phyloP scores from a whole-genome alignment of 1,140 invertebrate genomes.

The Reticulitermes speratus region DNA sequence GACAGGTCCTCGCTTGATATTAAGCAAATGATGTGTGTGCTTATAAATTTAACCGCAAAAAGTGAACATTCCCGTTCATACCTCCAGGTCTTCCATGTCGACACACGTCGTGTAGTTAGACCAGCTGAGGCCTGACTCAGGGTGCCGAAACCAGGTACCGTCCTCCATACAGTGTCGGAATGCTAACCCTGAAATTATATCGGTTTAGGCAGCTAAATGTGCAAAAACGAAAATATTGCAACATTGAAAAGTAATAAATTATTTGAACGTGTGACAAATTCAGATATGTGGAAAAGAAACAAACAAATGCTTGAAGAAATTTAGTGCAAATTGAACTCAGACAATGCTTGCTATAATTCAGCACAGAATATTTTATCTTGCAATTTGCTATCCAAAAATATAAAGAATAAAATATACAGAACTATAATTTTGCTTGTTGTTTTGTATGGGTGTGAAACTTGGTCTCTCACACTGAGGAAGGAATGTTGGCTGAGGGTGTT shows the following conservation, averaged over 20 bases:
- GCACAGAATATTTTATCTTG: no score
- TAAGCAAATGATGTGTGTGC: no score
- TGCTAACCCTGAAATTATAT: slow-evolving; percentile 48
- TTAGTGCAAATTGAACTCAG: no score
- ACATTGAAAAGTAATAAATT: background rate
- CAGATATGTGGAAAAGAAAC: background rate
- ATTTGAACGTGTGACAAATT: no score
- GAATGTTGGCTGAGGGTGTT: no score
- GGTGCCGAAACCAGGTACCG: slow-evolving; percentile 60
- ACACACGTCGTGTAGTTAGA: slow-evolving; percentile 90
- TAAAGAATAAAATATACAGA: no score
- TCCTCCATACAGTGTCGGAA: slow-evolving; percentile 56
- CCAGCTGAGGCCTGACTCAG: slow-evolving; percentile 54
- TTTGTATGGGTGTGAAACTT: no score
- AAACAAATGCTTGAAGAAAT: background rate
- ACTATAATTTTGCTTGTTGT: no score
- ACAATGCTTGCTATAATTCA: no score
- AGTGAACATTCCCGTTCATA: slow-evolving; percentile 46
- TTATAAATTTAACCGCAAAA: background rate
- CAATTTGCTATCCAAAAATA: no score
- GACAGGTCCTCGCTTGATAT: no score
- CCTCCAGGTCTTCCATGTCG: slow-evolving; percentile 68
- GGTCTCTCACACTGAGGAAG: no score
- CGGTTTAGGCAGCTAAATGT: slow-evolving; percentile 37
- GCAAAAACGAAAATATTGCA: background rate